A percentile compares a stretch with the other conserved stretches of the same genome.
Evolutionary conservation across 2,888 invertebrate species (phyloP).

Genomic region (Aphodius sticticus): DNA sequence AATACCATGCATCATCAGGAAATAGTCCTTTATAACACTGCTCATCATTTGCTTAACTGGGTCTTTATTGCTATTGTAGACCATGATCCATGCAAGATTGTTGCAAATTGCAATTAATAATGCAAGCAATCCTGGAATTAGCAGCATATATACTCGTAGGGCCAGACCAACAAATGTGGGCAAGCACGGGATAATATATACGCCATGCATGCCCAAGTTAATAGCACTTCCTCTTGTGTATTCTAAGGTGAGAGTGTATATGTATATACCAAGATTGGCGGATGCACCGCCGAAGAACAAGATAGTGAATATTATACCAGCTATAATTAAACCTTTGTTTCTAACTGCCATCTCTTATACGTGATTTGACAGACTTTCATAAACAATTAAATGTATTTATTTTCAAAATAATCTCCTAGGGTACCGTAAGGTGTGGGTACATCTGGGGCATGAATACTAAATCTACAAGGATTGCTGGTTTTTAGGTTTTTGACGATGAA

Average conservation of each 20-base stretch:
- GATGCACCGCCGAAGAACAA: neutral
- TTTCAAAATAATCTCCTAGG: neutral
- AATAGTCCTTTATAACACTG: neutral
- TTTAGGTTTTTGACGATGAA: too few species aligned
- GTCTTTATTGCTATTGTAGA: neutral
- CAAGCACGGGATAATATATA: slow-evolving; percentile 7
- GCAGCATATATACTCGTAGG: slow-evolving; percentile 4
- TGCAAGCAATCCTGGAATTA: slow-evolving; percentile 13
- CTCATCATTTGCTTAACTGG: neutral
- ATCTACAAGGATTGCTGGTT: too few species aligned
- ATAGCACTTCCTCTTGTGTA: slow-evolving; percentile 19
- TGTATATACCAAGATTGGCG: slow-evolving; percentile 5
- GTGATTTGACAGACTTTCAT: neutral
- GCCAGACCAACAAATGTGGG: neutral
- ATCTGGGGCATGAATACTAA: too few species aligned
- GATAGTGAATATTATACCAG: neutral
- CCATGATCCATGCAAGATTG: slow-evolving; percentile 9
- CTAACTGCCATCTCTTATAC: neutral
- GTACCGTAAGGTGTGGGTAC: neutral
- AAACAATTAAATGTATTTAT: neutral
- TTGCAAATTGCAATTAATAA: slow-evolving; percentile 9
- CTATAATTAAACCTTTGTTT: neutral
- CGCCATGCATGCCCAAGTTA: slow-evolving; percentile 11
- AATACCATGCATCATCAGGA: neutral
- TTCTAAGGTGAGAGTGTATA: neutral